Conservation (phyloP, 2,797 vertebrate species). For the Eulemur albifrons region DNA sequence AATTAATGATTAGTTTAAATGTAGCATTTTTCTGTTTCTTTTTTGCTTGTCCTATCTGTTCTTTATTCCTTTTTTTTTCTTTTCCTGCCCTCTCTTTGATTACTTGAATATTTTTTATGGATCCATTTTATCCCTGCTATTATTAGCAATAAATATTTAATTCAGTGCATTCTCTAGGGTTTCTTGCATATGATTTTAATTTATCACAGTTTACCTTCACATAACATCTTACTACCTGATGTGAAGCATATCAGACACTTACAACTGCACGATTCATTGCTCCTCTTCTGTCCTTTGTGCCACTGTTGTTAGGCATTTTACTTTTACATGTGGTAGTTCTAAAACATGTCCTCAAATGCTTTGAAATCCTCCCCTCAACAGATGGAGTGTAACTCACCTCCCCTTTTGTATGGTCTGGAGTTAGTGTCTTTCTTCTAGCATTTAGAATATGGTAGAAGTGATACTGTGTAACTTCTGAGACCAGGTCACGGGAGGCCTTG, state of each 20-base stretch:
- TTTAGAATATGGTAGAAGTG: background rate
- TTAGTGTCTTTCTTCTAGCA: background rate
- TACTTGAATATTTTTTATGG: too few relatives aligned
- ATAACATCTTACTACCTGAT: background rate
- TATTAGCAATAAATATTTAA: background rate
- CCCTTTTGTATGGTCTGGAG: too few relatives aligned
- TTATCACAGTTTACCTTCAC: background rate
- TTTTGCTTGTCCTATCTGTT: background rate
- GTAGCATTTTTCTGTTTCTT: background rate
- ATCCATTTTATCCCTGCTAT: background rate
- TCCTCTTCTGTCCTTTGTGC: background rate
- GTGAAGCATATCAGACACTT: too few relatives aligned
- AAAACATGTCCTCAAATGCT: background rate
- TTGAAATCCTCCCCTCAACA: background rate
- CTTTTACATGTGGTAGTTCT: background rate
- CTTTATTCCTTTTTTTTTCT: background rate
- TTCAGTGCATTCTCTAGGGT: background rate
- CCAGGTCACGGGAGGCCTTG: too few relatives aligned
- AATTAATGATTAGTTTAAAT: background rate
- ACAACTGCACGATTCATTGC: rapidly evolving
- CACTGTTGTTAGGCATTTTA: too few relatives aligned
- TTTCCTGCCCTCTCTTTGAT: background rate
- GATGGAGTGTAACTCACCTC: background rate
- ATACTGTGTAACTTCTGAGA: background rate
- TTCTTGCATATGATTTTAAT: background rate